Conservation (phyloP, 92 coral and sea anemone species). For the Pocillopora meandrina region DNA sequence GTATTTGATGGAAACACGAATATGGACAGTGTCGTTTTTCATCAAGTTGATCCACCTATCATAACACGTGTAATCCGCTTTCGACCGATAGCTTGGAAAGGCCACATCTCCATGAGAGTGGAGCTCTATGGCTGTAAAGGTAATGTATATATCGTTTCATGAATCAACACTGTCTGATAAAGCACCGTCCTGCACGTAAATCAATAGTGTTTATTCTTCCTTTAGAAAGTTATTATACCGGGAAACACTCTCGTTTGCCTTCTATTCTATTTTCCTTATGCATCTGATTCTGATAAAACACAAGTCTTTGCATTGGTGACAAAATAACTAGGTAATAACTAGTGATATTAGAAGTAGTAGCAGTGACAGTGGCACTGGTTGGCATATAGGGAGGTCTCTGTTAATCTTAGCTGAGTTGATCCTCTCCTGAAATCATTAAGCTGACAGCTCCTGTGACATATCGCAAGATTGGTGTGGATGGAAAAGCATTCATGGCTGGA, state of each 20-base stretch:
- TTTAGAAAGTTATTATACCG: no score
- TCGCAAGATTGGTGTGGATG: slow-evolving; percentile 17
- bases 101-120: slow-evolving; percentile 3
- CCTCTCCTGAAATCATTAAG: background rate
- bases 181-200: background rate
- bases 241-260: no score
- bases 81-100: background rate
- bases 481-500: slow-evolving; percentile 10
- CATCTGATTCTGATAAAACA: no score
- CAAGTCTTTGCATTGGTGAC: no score
- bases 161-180: background rate
- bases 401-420: no score
- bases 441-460: slow-evolving; percentile 7
- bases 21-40: background rate
- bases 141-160: background rate
- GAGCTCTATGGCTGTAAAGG: slow-evolving; percentile 16
- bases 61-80: background rate
- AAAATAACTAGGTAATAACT: no score
- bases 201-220: no score
- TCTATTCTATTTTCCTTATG: no score
- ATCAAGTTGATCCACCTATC: background rate
- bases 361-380: no score
- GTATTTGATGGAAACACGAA: background rate
- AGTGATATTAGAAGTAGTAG: no score
- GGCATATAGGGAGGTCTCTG: no score